Conservation (phyloP, 2,888 invertebrate species). For the Allolobophora icterica region DNA sequence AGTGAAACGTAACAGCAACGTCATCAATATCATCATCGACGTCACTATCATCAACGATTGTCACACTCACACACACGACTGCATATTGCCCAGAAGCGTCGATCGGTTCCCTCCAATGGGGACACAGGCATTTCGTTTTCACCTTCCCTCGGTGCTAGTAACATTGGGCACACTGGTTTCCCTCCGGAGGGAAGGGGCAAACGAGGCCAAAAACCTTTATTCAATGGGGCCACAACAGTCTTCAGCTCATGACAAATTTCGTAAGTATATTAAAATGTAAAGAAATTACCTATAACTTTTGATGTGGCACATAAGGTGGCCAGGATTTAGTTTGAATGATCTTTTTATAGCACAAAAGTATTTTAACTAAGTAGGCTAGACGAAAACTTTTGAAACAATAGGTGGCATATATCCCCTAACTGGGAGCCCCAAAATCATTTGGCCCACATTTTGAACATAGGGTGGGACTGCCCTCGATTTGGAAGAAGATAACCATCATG, state of each 20-base stretch:
- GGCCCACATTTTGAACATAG: too few species aligned
- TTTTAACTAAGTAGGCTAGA: not conserved
- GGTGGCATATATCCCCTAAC: not conserved
- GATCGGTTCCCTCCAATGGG: not conserved
- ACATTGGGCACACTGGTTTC: not conserved
- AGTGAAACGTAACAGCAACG: constrained; percentile 2
- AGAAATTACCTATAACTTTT: not conserved
- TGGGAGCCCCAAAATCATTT: not conserved
- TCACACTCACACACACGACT: not conserved
- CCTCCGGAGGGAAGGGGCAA: not conserved
- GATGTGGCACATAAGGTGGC: not conserved
- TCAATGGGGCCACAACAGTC: too few species aligned
- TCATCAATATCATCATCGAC: not conserved
- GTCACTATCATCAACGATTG: not conserved
- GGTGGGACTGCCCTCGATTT: too few species aligned
- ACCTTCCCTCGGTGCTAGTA: not conserved
- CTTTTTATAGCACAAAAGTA: not conserved
- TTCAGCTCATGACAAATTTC: too few species aligned
- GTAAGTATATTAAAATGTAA: not conserved
- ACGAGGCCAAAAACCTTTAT: not conserved
- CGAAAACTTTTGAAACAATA: not conserved
- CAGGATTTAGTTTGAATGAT: not conserved
- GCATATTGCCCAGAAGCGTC: constrained; percentile 17
- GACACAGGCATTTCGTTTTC: not conserved
- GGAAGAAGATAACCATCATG: too few species aligned